Percentiles rank a stretch among this genome's conserved stretches.
These are phyloP conservation scores for Sipha maydis DNA, from an alignment of 2,888 invertebrate genomes.

Conservation along the genomic window DNA sequence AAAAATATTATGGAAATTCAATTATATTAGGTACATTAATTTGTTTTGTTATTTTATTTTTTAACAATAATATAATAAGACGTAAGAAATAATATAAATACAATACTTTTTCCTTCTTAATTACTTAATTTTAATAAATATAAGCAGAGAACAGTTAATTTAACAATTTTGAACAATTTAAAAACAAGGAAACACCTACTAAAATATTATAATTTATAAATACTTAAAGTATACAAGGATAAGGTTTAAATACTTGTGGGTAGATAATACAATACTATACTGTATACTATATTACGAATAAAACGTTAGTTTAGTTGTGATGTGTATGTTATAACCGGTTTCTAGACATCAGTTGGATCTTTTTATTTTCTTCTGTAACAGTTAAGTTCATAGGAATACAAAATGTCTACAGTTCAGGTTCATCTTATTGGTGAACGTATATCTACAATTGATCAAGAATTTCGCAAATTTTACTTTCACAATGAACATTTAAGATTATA, in stretches of 20 bases:
- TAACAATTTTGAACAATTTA: slow-evolving; percentile 15
- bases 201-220: slow-evolving; percentile 26
- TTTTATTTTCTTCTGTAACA: slow-evolving; percentile 20
- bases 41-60: neutral
- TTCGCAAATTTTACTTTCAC: slow-evolving; percentile 32
- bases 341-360: neutral
- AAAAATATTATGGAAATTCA: neutral
- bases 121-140: neutral
- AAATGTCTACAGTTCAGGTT: slow-evolving; percentile 22
- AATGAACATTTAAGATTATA: neutral
- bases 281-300: neutral
- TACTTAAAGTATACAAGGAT: slow-evolving; percentile 23
- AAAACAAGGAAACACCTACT: slow-evolving; percentile 14
- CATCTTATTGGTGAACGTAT: slow-evolving; percentile 1
- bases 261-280: slow-evolving; percentile 15
- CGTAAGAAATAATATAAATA: neutral
- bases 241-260: slow-evolving; percentile 36
- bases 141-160: neutral
- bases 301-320: slow-evolving; percentile 32
- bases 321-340: slow-evolving; percentile 51
- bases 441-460: slow-evolving; percentile 4
- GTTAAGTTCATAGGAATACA: slow-evolving; percentile 30
- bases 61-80: neutral
- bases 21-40: neutral
- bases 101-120: neutral